Evolutionary conservation across 2,888 invertebrate genomes (phyloP), one percentile per base, ranked within the genome.

Genomic region (Ennomos quercinarius): DNA sequence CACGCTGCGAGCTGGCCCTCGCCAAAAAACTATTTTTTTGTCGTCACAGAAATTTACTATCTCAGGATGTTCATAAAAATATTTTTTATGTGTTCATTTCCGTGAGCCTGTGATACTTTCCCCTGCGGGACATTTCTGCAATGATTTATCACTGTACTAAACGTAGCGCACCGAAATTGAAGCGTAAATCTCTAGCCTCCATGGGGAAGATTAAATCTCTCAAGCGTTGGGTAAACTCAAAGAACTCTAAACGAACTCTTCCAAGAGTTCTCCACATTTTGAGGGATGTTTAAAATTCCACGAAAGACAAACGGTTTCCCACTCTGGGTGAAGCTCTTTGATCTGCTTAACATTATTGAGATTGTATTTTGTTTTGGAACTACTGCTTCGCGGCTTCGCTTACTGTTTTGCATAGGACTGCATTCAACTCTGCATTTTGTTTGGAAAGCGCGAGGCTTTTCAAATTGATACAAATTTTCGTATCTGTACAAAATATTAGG

Each of bases 51-150:
- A 51, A 37, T 51, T 12, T 36, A 50, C 38, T 45, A 35, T 52
- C 37, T 39, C 47, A 35, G 47, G 36, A 27, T 48, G 39, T 48
- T 48, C 57, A 43, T 58, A 58, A 53, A 53, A 49, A 46, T 46
- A 55, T 51, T 38, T 55, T 60, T 46, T 60, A 60, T 60, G 54
- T 49, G 46, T 60, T 60, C 46, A 51, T 60, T 55, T 55, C 60
- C 60, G 40, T 17, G 12, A 59, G 48, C 10, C 54, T n/a, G 34
- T 27, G 49, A 35, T 50, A 45, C 47, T 54, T 38, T 42, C 41
- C 58, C 54, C 50, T 4, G 41, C 10, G 60, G 60, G 60, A 51
- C 45, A 38, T 45, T 58, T 55, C 17, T 39, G 50, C 54, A 46
- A 51, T 60, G 55, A 60, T 60, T 55, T 60, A 60, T 60, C 42